phyloP scores from a whole-genome alignment of 2,113 vertebrate genomes.

The Hucho hucho region DNA sequence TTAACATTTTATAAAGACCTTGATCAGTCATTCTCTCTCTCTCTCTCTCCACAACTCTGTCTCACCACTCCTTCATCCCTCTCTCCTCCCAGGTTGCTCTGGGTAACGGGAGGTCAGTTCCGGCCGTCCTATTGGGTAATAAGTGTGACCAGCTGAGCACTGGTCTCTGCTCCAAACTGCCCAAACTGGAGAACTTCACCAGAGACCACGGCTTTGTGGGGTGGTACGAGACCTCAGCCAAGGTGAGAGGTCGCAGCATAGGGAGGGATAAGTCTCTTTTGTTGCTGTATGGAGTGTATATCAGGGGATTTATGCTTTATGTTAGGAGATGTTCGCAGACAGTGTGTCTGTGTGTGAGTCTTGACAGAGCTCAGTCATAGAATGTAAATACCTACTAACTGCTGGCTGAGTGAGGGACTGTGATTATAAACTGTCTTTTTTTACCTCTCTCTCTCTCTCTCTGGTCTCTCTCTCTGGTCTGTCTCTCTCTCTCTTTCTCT shows the following conservation, averaged over 20 bases:
- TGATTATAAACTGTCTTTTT: neutral
- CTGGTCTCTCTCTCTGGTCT: neutral
- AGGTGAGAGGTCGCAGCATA: slow-evolving; percentile 51
- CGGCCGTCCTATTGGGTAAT: slow-evolving; percentile 77
- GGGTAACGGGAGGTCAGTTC: slow-evolving; percentile 72
- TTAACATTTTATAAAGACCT: too few species aligned
- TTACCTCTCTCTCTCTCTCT: neutral
- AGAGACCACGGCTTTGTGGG: slow-evolving; percentile 73
- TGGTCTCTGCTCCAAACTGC: slow-evolving; percentile 72
- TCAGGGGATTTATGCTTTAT: too few species aligned
- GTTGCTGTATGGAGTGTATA: too few species aligned
- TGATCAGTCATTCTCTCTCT: too few species aligned
- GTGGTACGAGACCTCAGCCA: slow-evolving; percentile 80
- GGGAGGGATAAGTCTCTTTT: too few species aligned
- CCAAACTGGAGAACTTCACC: slow-evolving; percentile 75
- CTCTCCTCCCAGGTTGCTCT: slow-evolving; percentile 65
- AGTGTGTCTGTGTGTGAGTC: neutral
- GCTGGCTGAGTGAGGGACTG: neutral
- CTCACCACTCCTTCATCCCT: neutral
- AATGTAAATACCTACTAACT: neutral
- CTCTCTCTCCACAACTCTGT: too few species aligned
- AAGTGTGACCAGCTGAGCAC: slow-evolving; percentile 75
- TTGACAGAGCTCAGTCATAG: neutral
- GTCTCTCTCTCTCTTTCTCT: neutral
- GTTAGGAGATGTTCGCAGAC: too few species aligned